Evolutionary conservation across 2,888 invertebrate species (phyloP), one percentile per base, ranked within the genome.

Genomic region (Coleophora deauratella): DNA sequence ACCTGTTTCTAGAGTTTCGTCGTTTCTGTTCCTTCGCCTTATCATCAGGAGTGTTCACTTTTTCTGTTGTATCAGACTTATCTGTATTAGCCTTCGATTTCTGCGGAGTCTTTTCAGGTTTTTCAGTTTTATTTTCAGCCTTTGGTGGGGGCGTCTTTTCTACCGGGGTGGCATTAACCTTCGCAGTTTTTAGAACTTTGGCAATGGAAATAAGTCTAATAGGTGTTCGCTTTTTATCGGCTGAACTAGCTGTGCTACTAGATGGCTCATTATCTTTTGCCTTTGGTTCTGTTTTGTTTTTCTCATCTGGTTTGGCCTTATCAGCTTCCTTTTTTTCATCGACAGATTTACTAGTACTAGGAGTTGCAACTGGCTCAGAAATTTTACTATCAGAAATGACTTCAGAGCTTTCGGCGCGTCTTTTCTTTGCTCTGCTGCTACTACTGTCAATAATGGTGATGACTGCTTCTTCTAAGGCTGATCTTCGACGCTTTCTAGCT

Each of bases 401-500:
- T 2, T 54, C 45, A n/a, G 46, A 58, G 13, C 41, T 44, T 4
- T 58, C 61, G 1, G 59, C 28, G 31, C 62, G 62, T 42, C 53
- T 67, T 33, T 63, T 60, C 54, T 77, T 81, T 21, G 64, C 66
- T 40, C 43, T 52, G 9, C 50, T 43, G 32, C 50, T 56, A 12
- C 45, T 21, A 21, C 21, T 54, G 12, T 71, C 71, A 27, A 76
- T 55, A 9, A 72, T 62, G 2, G 72, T 73, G 12, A 72, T 52
- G 3, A 67, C 56, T 0, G 73, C 67, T 49, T 78, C 81, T 38
- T 76, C 76, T 8, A 76, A 46, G 1, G 66, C 60, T 0, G 84
- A 81, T 1, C 72, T 65, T 2, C 80, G 71, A n/a, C 84, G 71
- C 54, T 81, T 84, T 49, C 72, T 71, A 2, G 64, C 43, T 6